A percentile compares a stretch with the other conserved stretches of the same genome.
Evolutionary conservation across 64 coral and sea anemone genomes (phyloP).

Genomic region (Astreopora myriophthalma): DNA sequence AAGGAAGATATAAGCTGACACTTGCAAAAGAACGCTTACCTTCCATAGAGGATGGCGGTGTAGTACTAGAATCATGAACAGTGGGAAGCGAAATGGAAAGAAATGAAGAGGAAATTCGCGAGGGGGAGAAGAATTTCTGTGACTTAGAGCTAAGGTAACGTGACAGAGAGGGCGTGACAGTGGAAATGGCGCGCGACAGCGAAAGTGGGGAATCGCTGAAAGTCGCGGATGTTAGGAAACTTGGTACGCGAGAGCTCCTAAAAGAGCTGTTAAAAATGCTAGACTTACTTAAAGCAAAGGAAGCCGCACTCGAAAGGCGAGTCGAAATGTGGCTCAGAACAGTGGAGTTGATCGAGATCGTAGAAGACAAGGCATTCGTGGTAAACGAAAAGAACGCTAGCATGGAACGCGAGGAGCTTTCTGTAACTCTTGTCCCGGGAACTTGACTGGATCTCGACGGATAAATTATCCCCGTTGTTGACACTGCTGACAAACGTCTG

Average conservation of each 20-base stretch:
- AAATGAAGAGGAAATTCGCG: neutral
- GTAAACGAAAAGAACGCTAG: neutral
- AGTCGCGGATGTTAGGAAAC: neutral
- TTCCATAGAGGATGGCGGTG: neutral
- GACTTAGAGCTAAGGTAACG: neutral
- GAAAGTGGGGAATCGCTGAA: neutral
- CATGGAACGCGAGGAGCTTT: neutral
- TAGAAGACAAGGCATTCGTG: neutral
- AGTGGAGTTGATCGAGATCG: neutral
- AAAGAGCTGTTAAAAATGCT: neutral
- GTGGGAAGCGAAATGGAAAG: neutral
- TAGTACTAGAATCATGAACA: neutral
- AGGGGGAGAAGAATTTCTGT: neutral
- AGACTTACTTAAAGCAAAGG: constrained; percentile 37
- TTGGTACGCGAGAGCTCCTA: neutral
- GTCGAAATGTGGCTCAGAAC: neutral
- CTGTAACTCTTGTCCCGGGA: neutral
- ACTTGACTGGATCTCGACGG: neutral
- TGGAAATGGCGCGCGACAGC: neutral
- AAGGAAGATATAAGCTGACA: neutral
- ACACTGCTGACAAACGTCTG: neutral
- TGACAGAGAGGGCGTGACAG: neutral
- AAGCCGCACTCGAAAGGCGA: neutral
- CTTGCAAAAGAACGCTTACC: neutral
- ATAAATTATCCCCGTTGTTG: neutral